Percentiles rank a stretch among this genome's conserved stretches.
Evolutionary conservation across 2,797 vertebrate species (phyloP).

Genomic region (Aeoliscus strigatus): DNA sequence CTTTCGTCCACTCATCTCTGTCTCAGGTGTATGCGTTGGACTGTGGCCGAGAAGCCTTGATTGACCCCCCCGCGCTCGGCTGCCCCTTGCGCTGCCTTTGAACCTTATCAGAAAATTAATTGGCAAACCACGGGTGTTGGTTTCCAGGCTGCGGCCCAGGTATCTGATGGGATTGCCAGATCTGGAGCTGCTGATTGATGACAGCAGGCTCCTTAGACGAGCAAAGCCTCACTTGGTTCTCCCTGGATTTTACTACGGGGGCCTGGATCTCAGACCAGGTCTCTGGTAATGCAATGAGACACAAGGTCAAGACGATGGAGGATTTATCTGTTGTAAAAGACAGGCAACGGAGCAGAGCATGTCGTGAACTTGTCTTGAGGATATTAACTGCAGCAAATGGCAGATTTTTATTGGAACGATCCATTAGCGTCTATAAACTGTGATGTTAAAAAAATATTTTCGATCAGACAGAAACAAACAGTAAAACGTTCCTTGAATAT

Average conservation of each 20-base stretch:
- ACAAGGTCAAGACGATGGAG: conserved; percentile 36
- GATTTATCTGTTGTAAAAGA: conserved; percentile 49
- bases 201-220: conserved; percentile 63
- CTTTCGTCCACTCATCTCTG: too few species aligned
- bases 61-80: conserved; percentile 26
- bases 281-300: conserved; percentile 63
- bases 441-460: too few species aligned
- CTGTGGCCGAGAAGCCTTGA: too few species aligned
- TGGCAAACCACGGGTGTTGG: conserved; percentile 58
- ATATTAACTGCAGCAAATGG: conserved; percentile 30
- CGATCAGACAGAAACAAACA: too few species aligned
- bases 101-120: conserved; percentile 69
- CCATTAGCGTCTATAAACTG: too few species aligned
- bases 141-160: conserved; percentile 60
- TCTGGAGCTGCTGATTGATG: conserved; percentile 69
- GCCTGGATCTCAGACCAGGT: conserved; percentile 33
- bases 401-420: too few species aligned
- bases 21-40: conserved; percentile 30
- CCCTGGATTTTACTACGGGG: conserved; percentile 20
- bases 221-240: conserved; percentile 3
- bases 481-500: too few species aligned
- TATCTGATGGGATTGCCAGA: conserved; percentile 80
- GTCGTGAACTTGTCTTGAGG: conserved; percentile 32
- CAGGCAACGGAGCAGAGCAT: conserved; percentile 44
- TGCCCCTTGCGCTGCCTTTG: conserved; percentile 51